Evolutionary conservation across 2,888 invertebrate genomes (phyloP), one percentile per base, ranked within the genome.

Genomic region (Dorcus hopei): DNA sequence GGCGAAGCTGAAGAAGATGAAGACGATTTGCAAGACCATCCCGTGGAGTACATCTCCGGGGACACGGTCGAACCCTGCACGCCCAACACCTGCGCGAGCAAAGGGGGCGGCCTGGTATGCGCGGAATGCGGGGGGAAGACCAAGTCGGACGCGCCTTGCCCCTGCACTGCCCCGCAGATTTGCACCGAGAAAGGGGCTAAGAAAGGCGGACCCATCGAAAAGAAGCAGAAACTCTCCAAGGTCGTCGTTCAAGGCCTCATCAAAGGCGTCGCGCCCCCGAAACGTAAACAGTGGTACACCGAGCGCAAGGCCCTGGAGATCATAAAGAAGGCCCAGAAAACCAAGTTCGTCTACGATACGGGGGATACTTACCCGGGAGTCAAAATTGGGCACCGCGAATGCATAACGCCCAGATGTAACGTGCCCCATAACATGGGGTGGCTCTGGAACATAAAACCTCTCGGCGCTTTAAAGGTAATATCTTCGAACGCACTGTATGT

Each of bases 351-450:
- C 57, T 83, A 83, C 65, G 77, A 73, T 2, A 80, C 82, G 62
- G 83, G 84, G 0, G 82, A 83, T 62, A 49, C 69, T 1, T 80
- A 85, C 74, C 85, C 85, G 61, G 83, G 83, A 0, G 77, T 79
- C 0, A 77, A 79, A 9, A 74, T 82, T 47, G 85, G 86, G 0
- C 87, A 87, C 66, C 81, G 80, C 56, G 70, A 77, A 59, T 87
- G 87, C 68, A 73, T 82, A 2, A 70, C 77, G 26, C 79, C 81
- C 0, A 80, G 81, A 0, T 77, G 79, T 33, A 78, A 81, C 6
- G 87, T 88, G 0, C 88, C 88, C 0, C 74, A 80, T 0, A 75
- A 81, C 45, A 87, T 87, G 87, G 88, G 88, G 0, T 88, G 88
- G 88, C 70, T 86, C 33, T 88, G 88, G 88, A 85, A 78, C 61